Evolutionary conservation across 2,797 vertebrate species (phyloP).

Genomic region (Galagoides demidoff): DNA sequence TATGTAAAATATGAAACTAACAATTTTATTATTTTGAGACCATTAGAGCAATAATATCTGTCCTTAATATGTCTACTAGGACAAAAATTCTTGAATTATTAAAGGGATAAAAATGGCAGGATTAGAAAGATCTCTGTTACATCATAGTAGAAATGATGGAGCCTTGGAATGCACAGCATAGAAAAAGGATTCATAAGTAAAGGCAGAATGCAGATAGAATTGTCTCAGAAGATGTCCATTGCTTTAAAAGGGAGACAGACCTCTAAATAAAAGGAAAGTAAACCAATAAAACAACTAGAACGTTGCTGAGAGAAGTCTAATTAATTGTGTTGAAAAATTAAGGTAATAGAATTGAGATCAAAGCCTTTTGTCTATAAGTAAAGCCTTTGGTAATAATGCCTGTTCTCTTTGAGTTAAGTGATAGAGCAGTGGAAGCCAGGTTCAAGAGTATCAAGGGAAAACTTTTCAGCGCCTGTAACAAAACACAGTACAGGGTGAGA

Average conservation of each 20-base stretch:
- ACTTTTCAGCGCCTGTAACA: background rate
- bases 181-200: background rate
- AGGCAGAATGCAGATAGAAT: background rate
- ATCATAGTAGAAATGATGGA: background rate
- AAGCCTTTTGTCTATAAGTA: slow-evolving; percentile 8
- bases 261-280: background rate
- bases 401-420: background rate
- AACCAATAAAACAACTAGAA: background rate
- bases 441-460: background rate
- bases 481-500: background rate
- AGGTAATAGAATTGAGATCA: slow-evolving; percentile 32
- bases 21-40: slow-evolving; percentile 39
- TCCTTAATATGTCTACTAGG: background rate
- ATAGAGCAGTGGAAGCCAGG: background rate
- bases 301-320: slow-evolving; percentile 26
- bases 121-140: background rate
- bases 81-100: slow-evolving; percentile 47
- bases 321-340: slow-evolving; percentile 39
- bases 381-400: slow-evolving; percentile 19
- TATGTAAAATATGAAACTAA: slow-evolving; percentile 4
- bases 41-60: background rate
- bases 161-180: background rate
- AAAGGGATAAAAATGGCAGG: slow-evolving; percentile 1
- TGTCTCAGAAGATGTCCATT: background rate
- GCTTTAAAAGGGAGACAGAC: background rate